These are phyloP conservation scores for Porites cylindrica DNA, from an alignment of 92 coral and sea anemone genomes.

Conservation along the genomic window DNA sequence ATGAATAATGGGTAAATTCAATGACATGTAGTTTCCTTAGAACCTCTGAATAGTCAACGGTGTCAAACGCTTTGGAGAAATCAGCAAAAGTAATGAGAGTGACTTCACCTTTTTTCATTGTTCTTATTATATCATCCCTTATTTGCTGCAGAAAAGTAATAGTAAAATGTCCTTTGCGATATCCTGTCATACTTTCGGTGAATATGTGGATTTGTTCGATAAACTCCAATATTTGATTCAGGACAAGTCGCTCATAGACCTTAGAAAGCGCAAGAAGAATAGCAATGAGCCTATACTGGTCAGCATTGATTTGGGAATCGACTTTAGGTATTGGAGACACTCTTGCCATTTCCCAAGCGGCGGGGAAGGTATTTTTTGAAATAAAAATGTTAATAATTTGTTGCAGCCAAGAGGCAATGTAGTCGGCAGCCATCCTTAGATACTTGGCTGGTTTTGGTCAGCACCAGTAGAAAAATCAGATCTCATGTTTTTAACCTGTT, in stretches of 20 bases:
- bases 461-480: constrained; percentile 40
- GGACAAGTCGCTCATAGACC: constrained; percentile 26
- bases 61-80: constrained; percentile 48
- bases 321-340: no score
- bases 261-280: constrained; percentile 17
- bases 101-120: constrained; percentile 42
- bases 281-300: constrained; percentile 13
- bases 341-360: no score
- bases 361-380: no score
- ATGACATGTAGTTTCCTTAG: no score
- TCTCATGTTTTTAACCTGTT: no score
- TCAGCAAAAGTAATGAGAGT: constrained; percentile 26
- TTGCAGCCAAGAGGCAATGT: no score
- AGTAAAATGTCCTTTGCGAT: constrained; percentile 44
- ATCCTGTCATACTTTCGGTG: neutral
- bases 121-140: constrained; percentile 44
- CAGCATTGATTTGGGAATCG: neutral
- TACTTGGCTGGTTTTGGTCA: neutral
- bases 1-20: no score
- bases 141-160: constrained; percentile 27
- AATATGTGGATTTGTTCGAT: neutral
- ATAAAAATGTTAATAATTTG: no score
- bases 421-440: no score
- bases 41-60: neutral
- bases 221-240: constrained; percentile 22